phyloP scores from a whole-genome alignment of 2,888 invertebrate species.

The Polyommatus iphigenia region DNA sequence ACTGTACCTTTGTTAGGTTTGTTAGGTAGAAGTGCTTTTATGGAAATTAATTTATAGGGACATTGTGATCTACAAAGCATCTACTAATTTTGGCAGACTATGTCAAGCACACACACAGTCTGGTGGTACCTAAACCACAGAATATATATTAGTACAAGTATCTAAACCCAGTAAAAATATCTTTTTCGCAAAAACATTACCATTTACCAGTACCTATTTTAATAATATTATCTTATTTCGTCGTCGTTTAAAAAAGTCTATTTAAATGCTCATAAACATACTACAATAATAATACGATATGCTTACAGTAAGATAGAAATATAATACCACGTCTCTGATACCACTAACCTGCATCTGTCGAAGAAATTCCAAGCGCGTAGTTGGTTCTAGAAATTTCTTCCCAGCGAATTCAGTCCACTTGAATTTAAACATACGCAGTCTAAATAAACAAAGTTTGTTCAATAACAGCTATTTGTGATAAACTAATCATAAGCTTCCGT shows the following conservation, averaged over 20 bases:
- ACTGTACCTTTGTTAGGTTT: not conserved
- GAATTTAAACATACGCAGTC: not conserved
- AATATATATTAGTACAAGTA: no score
- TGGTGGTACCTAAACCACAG: no score
- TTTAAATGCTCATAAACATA: no score
- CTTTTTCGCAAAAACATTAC: no score
- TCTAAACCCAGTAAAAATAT: no score
- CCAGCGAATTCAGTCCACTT: not conserved
- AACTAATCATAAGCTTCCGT: not conserved
- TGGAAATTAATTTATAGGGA: not conserved
- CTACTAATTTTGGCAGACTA: not conserved
- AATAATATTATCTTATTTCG: no score
- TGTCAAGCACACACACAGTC: no score
- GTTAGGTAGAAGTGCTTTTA: not conserved
- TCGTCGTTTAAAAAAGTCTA: no score
- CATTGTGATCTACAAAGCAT: not conserved
- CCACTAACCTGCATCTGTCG: not conserved
- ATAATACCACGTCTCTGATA: conserved; percentile 7
- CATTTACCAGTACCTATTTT: no score
- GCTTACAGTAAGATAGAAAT: not conserved
- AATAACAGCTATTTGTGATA: not conserved
- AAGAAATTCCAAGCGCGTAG: not conserved
- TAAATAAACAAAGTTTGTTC: not conserved
- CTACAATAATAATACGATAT: no score
- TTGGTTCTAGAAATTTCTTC: not conserved